These are phyloP conservation scores for Drosophila novamexicana DNA, from an alignment of 1,140 invertebrate species.

Conservation along the genomic window DNA sequence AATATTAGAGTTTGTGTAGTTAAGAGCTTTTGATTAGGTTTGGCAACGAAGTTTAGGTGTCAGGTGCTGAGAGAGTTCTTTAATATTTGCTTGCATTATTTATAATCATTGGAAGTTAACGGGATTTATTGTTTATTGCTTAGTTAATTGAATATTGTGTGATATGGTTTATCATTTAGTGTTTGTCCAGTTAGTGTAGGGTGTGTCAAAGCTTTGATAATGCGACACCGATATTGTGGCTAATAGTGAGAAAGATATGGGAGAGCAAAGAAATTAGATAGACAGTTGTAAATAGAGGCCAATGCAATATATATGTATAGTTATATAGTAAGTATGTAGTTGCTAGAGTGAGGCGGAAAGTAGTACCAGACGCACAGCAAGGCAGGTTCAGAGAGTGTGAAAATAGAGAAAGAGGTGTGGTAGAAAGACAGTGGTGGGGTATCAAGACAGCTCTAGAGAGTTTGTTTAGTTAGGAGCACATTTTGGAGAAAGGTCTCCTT, in stretches of 20 bases:
- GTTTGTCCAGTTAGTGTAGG: slow-evolving; percentile 78
- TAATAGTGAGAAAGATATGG: slow-evolving; percentile 75
- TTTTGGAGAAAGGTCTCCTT: not conserved
- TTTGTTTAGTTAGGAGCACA: slow-evolving; percentile 13
- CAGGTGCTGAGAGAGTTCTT: slow-evolving; percentile 20
- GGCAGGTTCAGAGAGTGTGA: slow-evolving; percentile 20
- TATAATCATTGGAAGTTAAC: slow-evolving; percentile 7
- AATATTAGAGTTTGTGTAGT: not conserved
- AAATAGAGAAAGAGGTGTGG: slow-evolving; percentile 15
- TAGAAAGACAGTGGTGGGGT: slow-evolving; percentile 10
- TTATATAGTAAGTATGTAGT: slow-evolving; percentile 19
- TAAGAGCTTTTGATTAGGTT: slow-evolving; percentile 6
- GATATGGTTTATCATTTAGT: slow-evolving; percentile 41
- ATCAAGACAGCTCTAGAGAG: slow-evolving; percentile 18
- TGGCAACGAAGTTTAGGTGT: slow-evolving; percentile 10
- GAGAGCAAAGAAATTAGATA: slow-evolving; percentile 71
- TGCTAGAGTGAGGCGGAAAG: slow-evolving; percentile 21
- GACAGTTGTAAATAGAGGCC: slow-evolving; percentile 30
- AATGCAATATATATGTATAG: slow-evolving; percentile 31
- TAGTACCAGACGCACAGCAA: slow-evolving; percentile 46
- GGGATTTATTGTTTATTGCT: slow-evolving; percentile 31
- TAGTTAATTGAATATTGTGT: slow-evolving; percentile 26
- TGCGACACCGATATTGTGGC: slow-evolving; percentile 84
- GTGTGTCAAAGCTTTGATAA: slow-evolving; percentile 84
- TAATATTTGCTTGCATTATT: slow-evolving; percentile 27